Percentiles rank a stretch among this genome's conserved stretches.
Evolutionary conservation across 2,888 invertebrate genomes (phyloP).

Genomic region (Leucoptera coffeella): DNA sequence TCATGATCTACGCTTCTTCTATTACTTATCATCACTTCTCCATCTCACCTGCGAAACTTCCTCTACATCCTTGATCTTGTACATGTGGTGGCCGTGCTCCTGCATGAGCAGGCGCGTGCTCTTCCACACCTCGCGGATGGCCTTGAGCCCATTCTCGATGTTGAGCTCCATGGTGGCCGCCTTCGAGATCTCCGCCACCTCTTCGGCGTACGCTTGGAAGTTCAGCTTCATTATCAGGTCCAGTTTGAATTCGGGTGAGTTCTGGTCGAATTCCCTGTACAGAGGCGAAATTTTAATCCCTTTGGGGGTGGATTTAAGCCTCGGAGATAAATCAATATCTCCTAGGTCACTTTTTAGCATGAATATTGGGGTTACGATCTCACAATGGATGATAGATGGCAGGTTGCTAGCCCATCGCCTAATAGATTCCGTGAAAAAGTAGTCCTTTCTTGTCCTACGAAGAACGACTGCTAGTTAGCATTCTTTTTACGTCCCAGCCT

Average conservation of each 20-base stretch:
- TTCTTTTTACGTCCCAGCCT: too few relatives aligned
- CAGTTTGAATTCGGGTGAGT: constrained; percentile 71
- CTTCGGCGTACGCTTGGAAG: constrained; percentile 76
- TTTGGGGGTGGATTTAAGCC: too few relatives aligned
- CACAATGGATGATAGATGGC: too few relatives aligned
- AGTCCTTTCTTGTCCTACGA: too few relatives aligned
- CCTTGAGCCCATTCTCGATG: constrained; percentile 74
- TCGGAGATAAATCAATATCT: too few relatives aligned
- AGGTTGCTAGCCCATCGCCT: too few relatives aligned
- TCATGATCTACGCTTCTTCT: too few relatives aligned
- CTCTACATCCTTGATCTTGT: constrained; percentile 67
- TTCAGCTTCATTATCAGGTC: constrained; percentile 74
- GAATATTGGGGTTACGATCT: too few relatives aligned
- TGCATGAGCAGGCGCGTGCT: constrained; percentile 65
- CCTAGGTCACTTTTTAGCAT: too few relatives aligned
- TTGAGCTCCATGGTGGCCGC: constrained; percentile 84
- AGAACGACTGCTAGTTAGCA: too few relatives aligned
- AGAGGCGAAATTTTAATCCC: constrained; percentile 1
- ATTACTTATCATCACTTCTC: too few relatives aligned
- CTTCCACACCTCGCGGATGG: constrained; percentile 67
- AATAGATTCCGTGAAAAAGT: too few relatives aligned
- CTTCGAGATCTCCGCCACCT: constrained; percentile 79
- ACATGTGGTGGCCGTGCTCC: constrained; percentile 63
- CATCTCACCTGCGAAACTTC: constrained; percentile 72
- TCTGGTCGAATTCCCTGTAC: constrained; percentile 68